Base-by-base conservation (phyloP, 2,113 vertebrate species). In the Nothoprocta pentlandii region DNA sequence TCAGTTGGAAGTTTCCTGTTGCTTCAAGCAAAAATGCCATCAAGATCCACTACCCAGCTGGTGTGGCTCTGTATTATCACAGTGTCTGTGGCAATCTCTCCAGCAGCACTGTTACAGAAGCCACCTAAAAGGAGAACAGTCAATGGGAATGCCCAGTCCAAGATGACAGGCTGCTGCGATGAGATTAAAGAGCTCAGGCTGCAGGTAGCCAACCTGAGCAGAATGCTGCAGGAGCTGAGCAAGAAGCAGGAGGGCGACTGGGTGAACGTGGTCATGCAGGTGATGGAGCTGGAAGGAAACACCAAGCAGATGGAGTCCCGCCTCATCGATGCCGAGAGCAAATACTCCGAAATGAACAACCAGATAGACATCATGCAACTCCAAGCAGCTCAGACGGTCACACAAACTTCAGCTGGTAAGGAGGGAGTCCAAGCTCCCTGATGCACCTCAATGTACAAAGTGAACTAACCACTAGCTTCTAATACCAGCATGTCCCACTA, bases 301-400 rank as follows among this genome's bases (percentile, higher is more conserved):
- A 97, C 98, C 97, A 98, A 98, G 95, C 98, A 98, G 95, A 98
- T 99, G 91, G 98, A 99, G 93, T 94, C 97, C 0, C 98, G 99
- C 26, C 98, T 99, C 77, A 96, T 97, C 0, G 99, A 99, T 5
- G 99, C 98, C 0, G 99, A 99, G 97, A 98, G 98, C 98, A 99
- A 99, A 87, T 99, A 99, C 97, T 99, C 99, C 0, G 99, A 99
- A 66, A 99, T 99, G 97, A 99, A 99, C 98, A 99, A 98, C 97
- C 98, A 99, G 39, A 98, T 99, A 2, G 98, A 98, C 89, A 99
- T 99, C 96, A 99, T 99, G 98, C 99, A 99, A 91, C 98, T 99
- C 4, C 99, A 99, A 91, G 98, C 99, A 1, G 98, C 98, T 1
- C 99, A 99, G 96, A 98, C 98, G 0, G 97, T 98, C 61, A 98